These are phyloP conservation scores for Gambusia yucatana DNA, from an alignment of 2,797 vertebrate genomes.

Conservation along the genomic window DNA sequence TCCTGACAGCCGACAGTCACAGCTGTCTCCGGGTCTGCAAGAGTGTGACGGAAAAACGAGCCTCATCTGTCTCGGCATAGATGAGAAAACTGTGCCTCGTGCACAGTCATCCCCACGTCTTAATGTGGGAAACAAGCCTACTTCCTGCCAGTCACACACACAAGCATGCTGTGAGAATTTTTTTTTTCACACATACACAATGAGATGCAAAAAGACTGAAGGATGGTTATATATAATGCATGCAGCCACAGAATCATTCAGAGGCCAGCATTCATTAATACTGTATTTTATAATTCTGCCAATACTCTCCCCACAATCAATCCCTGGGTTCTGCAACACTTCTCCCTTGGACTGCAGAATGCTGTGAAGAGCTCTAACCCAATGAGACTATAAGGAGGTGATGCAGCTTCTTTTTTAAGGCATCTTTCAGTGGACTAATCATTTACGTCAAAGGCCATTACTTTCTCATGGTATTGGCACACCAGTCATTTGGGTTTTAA, in stretches of 20 bases:
- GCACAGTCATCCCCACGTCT: slow-evolving; percentile 19
- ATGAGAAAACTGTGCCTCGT: slow-evolving; percentile 32
- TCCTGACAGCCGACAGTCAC: slow-evolving; percentile 65
- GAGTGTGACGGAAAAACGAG: slow-evolving; percentile 42
- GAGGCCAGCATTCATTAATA: slow-evolving; percentile 30
- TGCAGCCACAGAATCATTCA: slow-evolving; percentile 23
- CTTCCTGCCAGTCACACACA: not conserved
- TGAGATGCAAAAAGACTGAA: slow-evolving; percentile 15
- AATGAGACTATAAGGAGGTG: slow-evolving; percentile 34
- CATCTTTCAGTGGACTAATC: slow-evolving; percentile 40
- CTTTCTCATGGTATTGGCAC: slow-evolving; percentile 67
- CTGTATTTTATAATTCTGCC: slow-evolving; percentile 29
- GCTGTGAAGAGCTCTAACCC: slow-evolving; percentile 37
- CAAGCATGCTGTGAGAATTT: not conserved
- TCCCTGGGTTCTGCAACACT: slow-evolving; percentile 7
- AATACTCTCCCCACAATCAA: slow-evolving; percentile 29
- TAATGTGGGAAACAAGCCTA: slow-evolving; percentile 9
- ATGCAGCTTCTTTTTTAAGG: slow-evolving; percentile 52
- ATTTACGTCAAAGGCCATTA: slow-evolving; percentile 64
- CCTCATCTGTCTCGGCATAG: slow-evolving; percentile 43
- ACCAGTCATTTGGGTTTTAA: slow-evolving; percentile 60
- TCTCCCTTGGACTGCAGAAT: slow-evolving; percentile 30
- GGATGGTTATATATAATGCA: slow-evolving; percentile 23
- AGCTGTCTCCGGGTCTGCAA: slow-evolving; percentile 42
- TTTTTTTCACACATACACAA: not conserved